Conservation (phyloP, 2,113 vertebrate genomes). For the Zapus hudsonius region DNA sequence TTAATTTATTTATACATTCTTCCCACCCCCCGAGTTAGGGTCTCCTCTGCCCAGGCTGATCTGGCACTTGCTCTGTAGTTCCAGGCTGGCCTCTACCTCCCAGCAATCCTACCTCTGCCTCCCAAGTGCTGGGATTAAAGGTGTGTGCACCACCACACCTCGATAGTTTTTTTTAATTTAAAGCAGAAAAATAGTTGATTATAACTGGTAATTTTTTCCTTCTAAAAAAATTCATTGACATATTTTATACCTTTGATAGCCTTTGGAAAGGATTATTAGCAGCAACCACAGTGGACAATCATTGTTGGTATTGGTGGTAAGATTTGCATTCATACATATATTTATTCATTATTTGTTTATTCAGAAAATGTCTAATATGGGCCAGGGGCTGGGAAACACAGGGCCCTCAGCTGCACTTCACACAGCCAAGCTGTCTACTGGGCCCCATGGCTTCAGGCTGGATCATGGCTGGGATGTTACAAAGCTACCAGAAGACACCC, state of each 20-base stretch:
- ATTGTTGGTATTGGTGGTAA: neutral
- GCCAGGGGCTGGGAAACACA: neutral
- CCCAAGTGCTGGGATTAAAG: too few relatives aligned
- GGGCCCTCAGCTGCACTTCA: neutral
- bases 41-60: too few relatives aligned
- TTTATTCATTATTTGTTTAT: constrained; percentile 26
- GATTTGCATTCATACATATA: neutral
- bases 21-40: too few relatives aligned
- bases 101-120: too few relatives aligned
- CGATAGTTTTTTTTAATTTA: neutral
- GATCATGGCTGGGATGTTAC: neutral
- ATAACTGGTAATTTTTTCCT: neutral
- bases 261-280: constrained; percentile 18
- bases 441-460: neutral
- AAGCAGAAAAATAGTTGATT: constrained; percentile 5
- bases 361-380: neutral
- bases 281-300: neutral
- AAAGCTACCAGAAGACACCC: neutral
- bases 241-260: neutral
- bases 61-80: too few relatives aligned
- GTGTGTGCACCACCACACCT: too few relatives aligned
- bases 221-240: neutral
- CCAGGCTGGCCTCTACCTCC: too few relatives aligned
- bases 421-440: neutral
- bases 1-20: too few relatives aligned